A percentile compares a stretch with the other conserved stretches of the same genome.
Conservation (phyloP, 2,113 vertebrate species). For the Psephotus haematonotus region DNA sequence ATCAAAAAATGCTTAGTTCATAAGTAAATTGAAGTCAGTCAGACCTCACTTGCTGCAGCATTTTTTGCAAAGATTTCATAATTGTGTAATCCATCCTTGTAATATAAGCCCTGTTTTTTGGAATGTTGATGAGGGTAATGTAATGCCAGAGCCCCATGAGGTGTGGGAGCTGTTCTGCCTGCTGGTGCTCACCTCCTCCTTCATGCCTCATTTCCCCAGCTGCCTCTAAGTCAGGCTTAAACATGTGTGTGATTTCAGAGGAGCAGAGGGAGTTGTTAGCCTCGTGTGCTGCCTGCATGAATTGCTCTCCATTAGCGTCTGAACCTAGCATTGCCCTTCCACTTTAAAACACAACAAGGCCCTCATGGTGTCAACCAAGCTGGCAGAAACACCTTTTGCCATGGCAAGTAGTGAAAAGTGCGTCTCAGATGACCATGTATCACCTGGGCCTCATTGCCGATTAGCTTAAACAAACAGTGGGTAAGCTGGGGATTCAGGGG, state of each 20-base stretch:
- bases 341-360: not conserved
- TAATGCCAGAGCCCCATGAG: not conserved
- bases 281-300: rapidly evolving
- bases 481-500: not conserved
- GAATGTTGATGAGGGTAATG: not conserved
- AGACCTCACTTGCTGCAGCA: not conserved
- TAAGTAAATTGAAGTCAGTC: not conserved
- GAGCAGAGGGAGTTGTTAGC: not conserved
- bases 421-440: not conserved
- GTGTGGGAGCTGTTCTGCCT: not conserved
- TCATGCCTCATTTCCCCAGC: not conserved
- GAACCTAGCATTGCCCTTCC: not conserved
- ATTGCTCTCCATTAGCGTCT: not conserved
- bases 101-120: not conserved
- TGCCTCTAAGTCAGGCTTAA: not conserved
- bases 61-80: conserved; percentile 5
- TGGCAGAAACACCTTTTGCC: not conserved
- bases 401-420: not conserved
- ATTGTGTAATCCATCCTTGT: not conserved
- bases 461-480: not conserved
- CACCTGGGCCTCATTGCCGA: not conserved
- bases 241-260: not conserved
- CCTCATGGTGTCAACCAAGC: not conserved
- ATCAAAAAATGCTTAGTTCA: not conserved
- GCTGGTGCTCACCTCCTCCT: not conserved